phyloP scores from a whole-genome alignment of 2,113 vertebrate species.

The Nyctereutes procyonoides region DNA sequence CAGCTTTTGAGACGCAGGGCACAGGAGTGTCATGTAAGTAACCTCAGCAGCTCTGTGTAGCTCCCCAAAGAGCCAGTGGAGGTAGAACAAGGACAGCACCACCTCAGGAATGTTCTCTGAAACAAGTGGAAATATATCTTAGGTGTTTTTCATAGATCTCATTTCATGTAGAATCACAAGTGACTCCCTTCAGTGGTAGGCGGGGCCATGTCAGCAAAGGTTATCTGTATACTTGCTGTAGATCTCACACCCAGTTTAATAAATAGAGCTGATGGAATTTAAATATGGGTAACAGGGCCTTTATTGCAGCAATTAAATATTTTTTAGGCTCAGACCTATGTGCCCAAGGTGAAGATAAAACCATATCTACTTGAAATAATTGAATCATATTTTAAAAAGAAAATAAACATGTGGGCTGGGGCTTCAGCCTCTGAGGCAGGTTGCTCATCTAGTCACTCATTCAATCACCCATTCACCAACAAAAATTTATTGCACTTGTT shows the following conservation, averaged over 20 bases:
- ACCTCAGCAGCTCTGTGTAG: background rate
- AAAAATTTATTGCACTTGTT: background rate
- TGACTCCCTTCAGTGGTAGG: background rate
- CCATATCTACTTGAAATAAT: background rate
- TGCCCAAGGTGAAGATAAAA: conserved; percentile 14
- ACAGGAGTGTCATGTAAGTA: background rate
- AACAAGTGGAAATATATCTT: background rate
- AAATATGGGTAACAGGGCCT: background rate
- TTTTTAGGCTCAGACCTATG: background rate
- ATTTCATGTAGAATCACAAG: background rate
- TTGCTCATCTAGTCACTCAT: background rate
- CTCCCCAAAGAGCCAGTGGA: background rate
- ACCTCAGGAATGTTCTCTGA: background rate
- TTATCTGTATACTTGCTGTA: background rate
- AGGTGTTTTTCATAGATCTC: background rate
- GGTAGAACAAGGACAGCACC: background rate
- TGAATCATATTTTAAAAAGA: conserved; percentile 43
- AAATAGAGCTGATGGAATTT: conserved; percentile 31
- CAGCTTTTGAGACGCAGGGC: conserved; percentile 50
- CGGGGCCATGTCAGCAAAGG: background rate
- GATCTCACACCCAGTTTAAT: background rate
- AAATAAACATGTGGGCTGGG: background rate
- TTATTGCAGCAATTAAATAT: conserved; percentile 4
- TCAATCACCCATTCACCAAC: background rate
- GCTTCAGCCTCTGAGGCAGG: background rate